A percentile compares a stretch with the other conserved stretches of the same genome.
phyloP scores from a whole-genome alignment of 2,888 invertebrate species.

The Agrypnus murinus region DNA sequence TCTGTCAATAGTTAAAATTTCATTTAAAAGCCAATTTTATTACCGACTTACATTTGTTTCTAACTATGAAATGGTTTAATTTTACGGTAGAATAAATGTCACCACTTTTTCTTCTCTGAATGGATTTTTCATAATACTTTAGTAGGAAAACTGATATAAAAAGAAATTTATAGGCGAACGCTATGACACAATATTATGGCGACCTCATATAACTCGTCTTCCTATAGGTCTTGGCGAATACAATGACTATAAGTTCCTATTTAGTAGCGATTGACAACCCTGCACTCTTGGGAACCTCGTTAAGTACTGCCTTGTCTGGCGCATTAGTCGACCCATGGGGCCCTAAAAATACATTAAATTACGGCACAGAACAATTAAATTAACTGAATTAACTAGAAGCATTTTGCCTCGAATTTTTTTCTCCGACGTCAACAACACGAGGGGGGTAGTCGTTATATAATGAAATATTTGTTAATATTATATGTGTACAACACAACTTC shows the following conservation, averaged over 20 bases:
- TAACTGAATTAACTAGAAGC: constrained; percentile 17
- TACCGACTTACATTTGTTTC: too few relatives aligned
- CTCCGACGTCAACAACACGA: constrained; percentile 16
- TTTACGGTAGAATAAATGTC: background rate
- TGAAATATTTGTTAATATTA: constrained; percentile 23
- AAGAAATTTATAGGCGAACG: constrained; percentile 16
- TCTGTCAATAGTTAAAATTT: background rate
- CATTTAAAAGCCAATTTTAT: too few relatives aligned
- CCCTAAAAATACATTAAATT: constrained; percentile 36
- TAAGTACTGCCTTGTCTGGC: constrained; percentile 36
- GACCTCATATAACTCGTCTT: constrained; percentile 14
- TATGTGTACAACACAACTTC: background rate
- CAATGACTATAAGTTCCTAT: constrained; percentile 27
- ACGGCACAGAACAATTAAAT: constrained; percentile 34
- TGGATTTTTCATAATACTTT: constrained; percentile 18
- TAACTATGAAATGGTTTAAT: too few relatives aligned
- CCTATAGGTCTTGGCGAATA: constrained; percentile 9
- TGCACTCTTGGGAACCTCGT: constrained; percentile 33
- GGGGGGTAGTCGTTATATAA: constrained; percentile 8
- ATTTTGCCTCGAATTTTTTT: background rate
- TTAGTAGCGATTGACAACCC: constrained; percentile 33
- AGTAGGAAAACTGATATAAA: constrained; percentile 1
- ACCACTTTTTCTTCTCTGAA: background rate
- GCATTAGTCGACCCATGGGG: constrained; percentile 26
- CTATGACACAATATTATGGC: constrained; percentile 1